Percentiles rank a stretch among this genome's conserved stretches.
Evolutionary conservation across 2,888 invertebrate genomes (phyloP).

Genomic region (Corbicula japonica): DNA sequence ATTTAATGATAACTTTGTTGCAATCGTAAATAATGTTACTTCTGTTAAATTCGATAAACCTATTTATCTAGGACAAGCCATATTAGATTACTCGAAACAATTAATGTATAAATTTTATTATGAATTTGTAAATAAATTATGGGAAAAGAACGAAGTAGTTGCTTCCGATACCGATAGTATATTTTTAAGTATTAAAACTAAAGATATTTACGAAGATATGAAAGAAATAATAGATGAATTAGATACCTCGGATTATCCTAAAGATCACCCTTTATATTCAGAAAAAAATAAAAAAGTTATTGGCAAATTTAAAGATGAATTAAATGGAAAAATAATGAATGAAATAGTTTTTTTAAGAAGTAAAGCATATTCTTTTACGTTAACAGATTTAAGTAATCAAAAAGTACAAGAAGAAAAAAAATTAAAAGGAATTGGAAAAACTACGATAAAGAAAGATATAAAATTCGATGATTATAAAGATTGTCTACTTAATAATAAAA

Average conservation of each 20-base stretch:
- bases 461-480: too few relatives aligned
- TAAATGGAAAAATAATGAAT: slow-evolving; percentile 45
- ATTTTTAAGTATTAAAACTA: slow-evolving; percentile 30
- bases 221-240: slow-evolving; percentile 39
- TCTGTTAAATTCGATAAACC: slow-evolving; percentile 51
- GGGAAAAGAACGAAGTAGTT: slow-evolving; percentile 15
- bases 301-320: slow-evolving; percentile 54
- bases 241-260: slow-evolving; percentile 48
- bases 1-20: slow-evolving; percentile 41
- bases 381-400: too few relatives aligned
- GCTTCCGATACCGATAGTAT: slow-evolving; percentile 26
- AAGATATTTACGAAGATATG: slow-evolving; percentile 51
- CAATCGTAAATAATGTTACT: slow-evolving; percentile 31
- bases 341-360: slow-evolving; percentile 42
- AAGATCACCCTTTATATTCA: slow-evolving; percentile 42
- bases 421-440: slow-evolving; percentile 34
- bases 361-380: slow-evolving; percentile 39
- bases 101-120: slow-evolving; percentile 56
- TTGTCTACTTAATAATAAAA: too few relatives aligned
- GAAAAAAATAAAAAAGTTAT: slow-evolving; percentile 40
- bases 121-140: slow-evolving; percentile 39
- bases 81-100: slow-evolving; percentile 51
- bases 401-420: slow-evolving; percentile 33
- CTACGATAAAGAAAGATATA: slow-evolving; percentile 15
- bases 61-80: slow-evolving; percentile 36